Conservation (phyloP, 2,797 vertebrate species). For the Phalanger gymnotis region DNA sequence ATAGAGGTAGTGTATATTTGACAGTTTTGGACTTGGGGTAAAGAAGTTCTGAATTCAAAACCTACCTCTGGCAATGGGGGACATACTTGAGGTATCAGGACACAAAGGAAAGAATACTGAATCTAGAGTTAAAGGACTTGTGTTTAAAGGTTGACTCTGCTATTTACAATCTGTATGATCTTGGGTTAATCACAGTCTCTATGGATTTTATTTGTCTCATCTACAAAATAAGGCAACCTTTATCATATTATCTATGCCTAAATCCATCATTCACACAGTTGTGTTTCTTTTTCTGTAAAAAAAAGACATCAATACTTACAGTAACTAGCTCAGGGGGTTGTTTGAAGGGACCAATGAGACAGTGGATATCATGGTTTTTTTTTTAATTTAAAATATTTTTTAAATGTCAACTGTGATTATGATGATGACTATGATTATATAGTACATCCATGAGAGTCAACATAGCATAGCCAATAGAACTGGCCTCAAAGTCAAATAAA, state of each 20-base stretch:
- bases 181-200: background rate
- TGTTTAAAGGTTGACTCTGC: background rate
- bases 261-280: background rate
- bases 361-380: background rate
- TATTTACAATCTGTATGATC: background rate
- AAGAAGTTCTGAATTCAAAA: background rate
- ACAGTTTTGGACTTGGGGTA: background rate
- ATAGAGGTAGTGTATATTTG: background rate
- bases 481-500: background rate
- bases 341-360: background rate
- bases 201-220: background rate
- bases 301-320: background rate
- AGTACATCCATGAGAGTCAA: background rate
- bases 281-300: background rate
- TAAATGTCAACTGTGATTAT: background rate
- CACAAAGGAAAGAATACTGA: background rate
- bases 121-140: background rate
- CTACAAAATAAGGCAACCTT: background rate
- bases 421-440: too few relatives aligned
- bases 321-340: background rate
- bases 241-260: background rate
- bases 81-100: background rate
- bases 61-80: background rate
- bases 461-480: conserved; percentile 9
- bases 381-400: background rate